Conservation (phyloP, 23 tunicate species). For the Ascidia mentula region DNA sequence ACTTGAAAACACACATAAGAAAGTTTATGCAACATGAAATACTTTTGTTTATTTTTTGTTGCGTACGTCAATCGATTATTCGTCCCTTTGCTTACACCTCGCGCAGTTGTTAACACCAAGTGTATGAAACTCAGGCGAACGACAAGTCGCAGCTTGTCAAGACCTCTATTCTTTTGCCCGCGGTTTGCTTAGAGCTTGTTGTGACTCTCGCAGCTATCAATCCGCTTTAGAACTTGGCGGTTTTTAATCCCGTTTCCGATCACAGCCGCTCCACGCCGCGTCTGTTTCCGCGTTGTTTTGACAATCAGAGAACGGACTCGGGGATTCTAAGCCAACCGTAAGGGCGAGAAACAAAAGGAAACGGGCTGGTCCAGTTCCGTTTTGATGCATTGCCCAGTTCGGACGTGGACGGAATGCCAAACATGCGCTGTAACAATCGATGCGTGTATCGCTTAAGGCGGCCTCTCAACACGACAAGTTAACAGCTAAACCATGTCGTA, state of each 20-base stretch:
- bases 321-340: background rate
- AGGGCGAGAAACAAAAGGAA: background rate
- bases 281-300: background rate
- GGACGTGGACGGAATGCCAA: constrained; percentile 12
- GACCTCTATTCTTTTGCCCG: no score
- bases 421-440: constrained; percentile 2
- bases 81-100: no score
- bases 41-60: no score
- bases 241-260: background rate
- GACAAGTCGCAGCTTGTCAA: no score
- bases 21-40: no score
- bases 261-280: background rate
- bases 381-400: constrained; percentile 17
- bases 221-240: background rate
- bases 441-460: background rate
- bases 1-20: no score
- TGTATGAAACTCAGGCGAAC: no score
- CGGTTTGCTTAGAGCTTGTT: background rate
- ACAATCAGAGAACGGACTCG: background rate
- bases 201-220: background rate
- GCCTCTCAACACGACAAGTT: background rate
- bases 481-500: constrained; percentile 1
- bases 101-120: no score
- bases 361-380: background rate
- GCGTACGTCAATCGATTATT: no score